Conservation (phyloP, 2,113 vertebrate genomes). For the Henicopernis longicauda region DNA sequence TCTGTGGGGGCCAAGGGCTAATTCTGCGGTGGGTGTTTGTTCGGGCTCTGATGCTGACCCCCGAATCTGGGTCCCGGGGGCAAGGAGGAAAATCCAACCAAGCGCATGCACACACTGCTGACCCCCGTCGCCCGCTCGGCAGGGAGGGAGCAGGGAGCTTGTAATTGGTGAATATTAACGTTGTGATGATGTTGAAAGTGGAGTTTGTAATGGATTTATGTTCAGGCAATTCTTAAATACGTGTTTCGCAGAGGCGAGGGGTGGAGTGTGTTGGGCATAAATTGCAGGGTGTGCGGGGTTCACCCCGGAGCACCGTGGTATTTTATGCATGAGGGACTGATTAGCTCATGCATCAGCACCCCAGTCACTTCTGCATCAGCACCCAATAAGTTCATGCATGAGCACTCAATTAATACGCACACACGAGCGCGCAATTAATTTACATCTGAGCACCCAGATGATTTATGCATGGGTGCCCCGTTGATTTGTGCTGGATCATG, state of each 20-base stretch:
- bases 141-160: not conserved
- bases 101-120: fast-evolving
- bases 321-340: not conserved
- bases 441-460: not conserved
- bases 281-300: not conserved
- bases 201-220: not conserved
- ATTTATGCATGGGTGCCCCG: not conserved
- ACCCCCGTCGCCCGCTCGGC: fast-evolving
- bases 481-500: not conserved
- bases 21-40: not conserved
- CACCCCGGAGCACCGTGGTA: not conserved
- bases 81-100: fast-evolving
- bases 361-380: not conserved
- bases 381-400: not conserved
- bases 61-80: not conserved
- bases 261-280: not conserved
- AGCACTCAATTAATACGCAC: not conserved
- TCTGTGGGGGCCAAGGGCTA: not conserved
- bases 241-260: not conserved
- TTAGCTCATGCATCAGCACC: not conserved
- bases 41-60: not conserved
- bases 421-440: not conserved
- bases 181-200: not conserved
- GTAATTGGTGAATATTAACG: fast-evolving
- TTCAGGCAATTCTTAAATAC: not conserved